Evolutionary conservation across 1,140 invertebrate genomes (phyloP).

Genomic region (Lasaia peninsularis): DNA sequence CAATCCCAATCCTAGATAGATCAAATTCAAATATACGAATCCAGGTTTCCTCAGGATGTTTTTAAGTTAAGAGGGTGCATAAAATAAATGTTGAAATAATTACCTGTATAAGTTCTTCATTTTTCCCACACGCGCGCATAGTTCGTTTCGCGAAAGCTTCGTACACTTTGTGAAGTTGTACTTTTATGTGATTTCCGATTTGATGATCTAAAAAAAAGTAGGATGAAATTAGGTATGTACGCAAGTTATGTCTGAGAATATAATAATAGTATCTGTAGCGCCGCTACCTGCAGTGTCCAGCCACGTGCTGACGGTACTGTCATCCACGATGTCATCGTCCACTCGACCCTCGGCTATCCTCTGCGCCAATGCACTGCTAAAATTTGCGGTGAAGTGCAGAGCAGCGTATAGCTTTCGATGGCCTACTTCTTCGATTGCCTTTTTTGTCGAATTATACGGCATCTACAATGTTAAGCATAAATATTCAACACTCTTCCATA

Average conservation of each 20-base stretch:
- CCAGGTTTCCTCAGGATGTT: too few relatives aligned
- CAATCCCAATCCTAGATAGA: too few relatives aligned
- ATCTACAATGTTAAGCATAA: conserved; percentile 53
- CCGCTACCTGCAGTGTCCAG: conserved; percentile 85
- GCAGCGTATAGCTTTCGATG: conserved; percentile 83
- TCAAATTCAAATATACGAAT: too few relatives aligned
- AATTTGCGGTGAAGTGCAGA: conserved; percentile 86
- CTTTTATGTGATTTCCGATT: conserved; percentile 82
- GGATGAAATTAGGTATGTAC: too few relatives aligned
- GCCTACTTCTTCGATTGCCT: conserved; percentile 80
- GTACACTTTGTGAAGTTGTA: conserved; percentile 81
- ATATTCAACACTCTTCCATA: too few relatives aligned
- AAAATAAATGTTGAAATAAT: conserved; percentile 3
- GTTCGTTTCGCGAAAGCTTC: conserved; percentile 77
- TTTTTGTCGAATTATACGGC: conserved; percentile 76
- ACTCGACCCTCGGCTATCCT: conserved; percentile 77
- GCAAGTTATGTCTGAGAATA: too few relatives aligned
- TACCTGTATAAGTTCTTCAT: conserved; percentile 75
- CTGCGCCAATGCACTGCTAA: conserved; percentile 81
- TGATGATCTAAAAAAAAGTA: conserved; percentile 80
- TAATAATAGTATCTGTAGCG: too few relatives aligned
- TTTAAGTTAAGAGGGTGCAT: too few relatives aligned
- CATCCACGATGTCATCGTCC: conserved; percentile 45
- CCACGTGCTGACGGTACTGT: conserved; percentile 67
- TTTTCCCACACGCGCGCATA: conserved; percentile 79